Conservation (phyloP, 1,140 invertebrate genomes). For the Scaptomyza montana region DNA sequence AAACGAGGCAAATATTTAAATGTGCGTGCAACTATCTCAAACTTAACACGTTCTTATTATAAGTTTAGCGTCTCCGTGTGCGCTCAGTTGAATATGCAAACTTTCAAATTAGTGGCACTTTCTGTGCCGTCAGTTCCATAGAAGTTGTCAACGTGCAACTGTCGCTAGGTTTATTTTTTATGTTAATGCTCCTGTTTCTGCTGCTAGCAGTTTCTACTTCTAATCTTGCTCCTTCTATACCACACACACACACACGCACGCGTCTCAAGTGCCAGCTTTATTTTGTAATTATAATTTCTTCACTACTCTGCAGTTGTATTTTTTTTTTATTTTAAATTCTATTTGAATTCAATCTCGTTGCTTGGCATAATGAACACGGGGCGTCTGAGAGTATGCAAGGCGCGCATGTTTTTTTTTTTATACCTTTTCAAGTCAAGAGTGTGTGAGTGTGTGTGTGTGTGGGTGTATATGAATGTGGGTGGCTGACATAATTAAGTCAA, state of each 20-base stretch:
- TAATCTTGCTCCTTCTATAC: neutral
- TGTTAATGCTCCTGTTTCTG: neutral
- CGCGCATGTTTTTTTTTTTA: conserved; percentile 65
- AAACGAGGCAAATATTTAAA: neutral
- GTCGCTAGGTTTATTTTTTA: neutral
- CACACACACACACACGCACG: conserved; percentile 6
- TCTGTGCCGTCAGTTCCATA: neutral
- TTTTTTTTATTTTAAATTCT: conserved; percentile 12
- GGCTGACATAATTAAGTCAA: conserved; percentile 80
- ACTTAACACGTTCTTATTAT: too few relatives aligned
- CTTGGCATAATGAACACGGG: conserved; percentile 63
- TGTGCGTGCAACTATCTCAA: neutral
- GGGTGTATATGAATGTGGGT: conserved; percentile 30
- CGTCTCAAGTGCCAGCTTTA: conserved; percentile 75
- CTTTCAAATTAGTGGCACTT: conserved; percentile 3
- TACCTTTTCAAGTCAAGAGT: conserved; percentile 48
- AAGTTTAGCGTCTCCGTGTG: too few relatives aligned
- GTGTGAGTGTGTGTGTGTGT: conserved; percentile 16
- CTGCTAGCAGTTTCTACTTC: conserved; percentile 1
- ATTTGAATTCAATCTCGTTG: conserved; percentile 31
- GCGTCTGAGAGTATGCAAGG: conserved; percentile 48
- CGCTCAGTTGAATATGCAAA: neutral
- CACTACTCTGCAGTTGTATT: conserved; percentile 16
- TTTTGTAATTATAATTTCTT: conserved; percentile 78
- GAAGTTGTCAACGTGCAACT: neutral